Conservation (phyloP, 1,140 invertebrate species). For the Cydia amplana region DNA sequence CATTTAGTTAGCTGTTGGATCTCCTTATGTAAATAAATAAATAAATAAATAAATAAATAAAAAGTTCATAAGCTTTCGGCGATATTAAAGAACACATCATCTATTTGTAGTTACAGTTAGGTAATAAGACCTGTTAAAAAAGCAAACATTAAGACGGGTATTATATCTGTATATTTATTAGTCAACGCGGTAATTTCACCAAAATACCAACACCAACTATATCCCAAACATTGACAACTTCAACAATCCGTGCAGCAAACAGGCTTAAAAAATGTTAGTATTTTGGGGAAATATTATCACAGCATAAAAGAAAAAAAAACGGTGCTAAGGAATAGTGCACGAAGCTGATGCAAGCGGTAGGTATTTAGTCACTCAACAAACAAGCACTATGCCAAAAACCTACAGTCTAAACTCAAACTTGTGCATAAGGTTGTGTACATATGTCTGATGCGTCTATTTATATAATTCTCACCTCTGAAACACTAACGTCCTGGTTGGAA, state of each 20-base stretch:
- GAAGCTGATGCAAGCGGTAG: conserved; percentile 53
- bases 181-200: conserved; percentile 62
- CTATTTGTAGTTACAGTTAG: too few species aligned
- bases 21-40: too few species aligned
- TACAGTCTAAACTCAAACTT: neutral
- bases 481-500: conserved; percentile 57
- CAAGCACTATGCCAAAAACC: conserved; percentile 32
- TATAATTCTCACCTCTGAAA: conserved; percentile 66
- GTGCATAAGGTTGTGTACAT: neutral
- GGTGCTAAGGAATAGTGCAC: conserved; percentile 50
- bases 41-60: too few species aligned
- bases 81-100: too few species aligned
- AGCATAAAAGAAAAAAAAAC: conserved; percentile 48
- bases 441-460: conserved; percentile 1
- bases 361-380: conserved; percentile 50
- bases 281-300: conserved; percentile 72
- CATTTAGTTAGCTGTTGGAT: too few species aligned
- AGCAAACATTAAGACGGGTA: neutral
- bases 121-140: too few species aligned
- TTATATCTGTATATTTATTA: conserved; percentile 62
- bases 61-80: too few species aligned
- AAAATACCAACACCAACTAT: conserved; percentile 79
- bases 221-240: conserved; percentile 52
- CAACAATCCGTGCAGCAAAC: conserved; percentile 57
- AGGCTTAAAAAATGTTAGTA: conserved; percentile 71